Conservation (phyloP, 2,888 invertebrate species). For the Synanthedon andrenaeformis region DNA sequence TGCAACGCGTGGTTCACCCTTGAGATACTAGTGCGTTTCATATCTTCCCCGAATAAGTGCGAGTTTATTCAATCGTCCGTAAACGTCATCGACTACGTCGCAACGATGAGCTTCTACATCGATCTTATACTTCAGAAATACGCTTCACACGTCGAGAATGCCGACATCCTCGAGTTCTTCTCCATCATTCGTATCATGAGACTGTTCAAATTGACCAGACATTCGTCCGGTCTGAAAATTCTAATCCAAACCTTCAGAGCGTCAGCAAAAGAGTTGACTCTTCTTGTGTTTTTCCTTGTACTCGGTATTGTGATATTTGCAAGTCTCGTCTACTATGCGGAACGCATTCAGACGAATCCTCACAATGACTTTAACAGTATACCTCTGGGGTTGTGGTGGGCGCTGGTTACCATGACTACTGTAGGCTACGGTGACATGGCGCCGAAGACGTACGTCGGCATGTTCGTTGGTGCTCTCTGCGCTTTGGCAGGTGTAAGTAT, state of each 20-base stretch:
- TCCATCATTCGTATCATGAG: conserved; percentile 98
- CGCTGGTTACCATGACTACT: conserved; percentile 98
- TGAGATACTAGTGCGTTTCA: conserved; percentile 93
- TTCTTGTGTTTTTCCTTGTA: conserved; percentile 97
- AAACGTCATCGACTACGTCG: conserved; percentile 99
- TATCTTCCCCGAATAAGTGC: conserved; percentile 93
- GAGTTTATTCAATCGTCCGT: conserved; percentile 96
- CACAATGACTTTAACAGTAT: conserved; percentile 99
- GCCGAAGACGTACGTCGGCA: conserved; percentile 97
- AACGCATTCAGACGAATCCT: conserved; percentile 94
- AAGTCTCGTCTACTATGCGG: conserved; percentile 97
- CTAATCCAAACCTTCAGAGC: conserved; percentile 98
- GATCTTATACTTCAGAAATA: conserved; percentile 91
- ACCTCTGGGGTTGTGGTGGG: conserved; percentile 98
- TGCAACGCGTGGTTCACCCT: conserved; percentile 99
- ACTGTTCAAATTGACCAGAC: conserved; percentile 95
- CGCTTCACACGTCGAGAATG: conserved; percentile 92
- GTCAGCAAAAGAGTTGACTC: conserved; percentile 94
- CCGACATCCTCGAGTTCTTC: conserved; percentile 97
- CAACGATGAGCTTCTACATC: conserved; percentile 98
- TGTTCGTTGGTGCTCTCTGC: conserved; percentile 98
- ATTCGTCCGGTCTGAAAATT: conserved; percentile 97
- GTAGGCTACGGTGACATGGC: conserved; percentile 99
- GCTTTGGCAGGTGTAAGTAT: conserved; percentile 93
- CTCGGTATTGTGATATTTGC: conserved; percentile 98